Evolutionary conservation across 2,888 invertebrate species (phyloP).

Genomic region (Slavum lentiscoides): DNA sequence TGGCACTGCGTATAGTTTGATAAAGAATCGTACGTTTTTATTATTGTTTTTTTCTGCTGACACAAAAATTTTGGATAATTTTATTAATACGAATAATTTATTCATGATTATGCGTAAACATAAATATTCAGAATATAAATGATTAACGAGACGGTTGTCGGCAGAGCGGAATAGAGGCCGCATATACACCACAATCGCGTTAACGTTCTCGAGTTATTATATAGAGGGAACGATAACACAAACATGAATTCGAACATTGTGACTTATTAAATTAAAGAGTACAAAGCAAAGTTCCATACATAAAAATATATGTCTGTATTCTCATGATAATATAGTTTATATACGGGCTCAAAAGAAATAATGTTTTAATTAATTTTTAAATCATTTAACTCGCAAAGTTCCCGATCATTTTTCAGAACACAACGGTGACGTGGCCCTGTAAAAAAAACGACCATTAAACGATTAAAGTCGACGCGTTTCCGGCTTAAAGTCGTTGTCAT

Average conservation of each 20-base stretch:
- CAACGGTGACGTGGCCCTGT: too few species aligned
- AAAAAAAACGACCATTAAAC: not conserved
- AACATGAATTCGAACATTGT: not conserved
- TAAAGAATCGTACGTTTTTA: too few species aligned
- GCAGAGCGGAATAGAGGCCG: not conserved
- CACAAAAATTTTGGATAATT: not conserved
- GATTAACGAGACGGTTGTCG: slow-evolving; percentile 1
- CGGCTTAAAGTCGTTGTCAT: not conserved
- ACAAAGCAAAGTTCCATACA: not conserved
- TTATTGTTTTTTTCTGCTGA: too few species aligned
- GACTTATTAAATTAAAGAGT: slow-evolving; percentile 6
- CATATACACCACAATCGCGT: not conserved
- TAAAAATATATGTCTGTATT: not conserved
- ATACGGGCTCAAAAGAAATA: too few species aligned
- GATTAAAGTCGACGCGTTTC: not conserved
- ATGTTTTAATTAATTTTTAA: too few species aligned
- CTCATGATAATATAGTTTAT: too few species aligned
- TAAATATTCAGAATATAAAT: not conserved
- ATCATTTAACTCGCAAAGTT: too few species aligned
- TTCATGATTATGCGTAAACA: not conserved
- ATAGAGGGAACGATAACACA: too few species aligned
- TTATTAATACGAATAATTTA: too few species aligned
- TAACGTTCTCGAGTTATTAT: slow-evolving; percentile 1
- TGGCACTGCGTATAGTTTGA: too few species aligned
- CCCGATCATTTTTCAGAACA: too few species aligned